Evolutionary conservation across 2,888 invertebrate genomes (phyloP).

Genomic region (Beris morrisii): DNA sequence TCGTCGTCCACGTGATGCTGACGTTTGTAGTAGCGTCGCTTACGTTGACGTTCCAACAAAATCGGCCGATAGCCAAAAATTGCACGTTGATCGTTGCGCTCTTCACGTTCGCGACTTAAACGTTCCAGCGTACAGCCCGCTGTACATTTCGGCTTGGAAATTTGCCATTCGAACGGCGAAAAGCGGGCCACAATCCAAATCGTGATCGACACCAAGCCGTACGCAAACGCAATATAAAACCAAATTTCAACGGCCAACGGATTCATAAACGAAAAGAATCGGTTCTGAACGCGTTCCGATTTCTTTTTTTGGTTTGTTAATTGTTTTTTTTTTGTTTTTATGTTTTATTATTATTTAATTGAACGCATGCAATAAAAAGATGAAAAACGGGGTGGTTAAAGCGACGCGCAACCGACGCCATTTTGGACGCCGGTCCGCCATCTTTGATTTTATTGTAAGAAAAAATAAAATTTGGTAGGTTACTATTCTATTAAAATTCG

Average conservation of each 20-base stretch:
- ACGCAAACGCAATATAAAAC: slow-evolving; percentile 77
- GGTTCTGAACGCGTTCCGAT: slow-evolving; percentile 67
- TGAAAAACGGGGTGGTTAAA: neutral
- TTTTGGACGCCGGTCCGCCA: too few relatives aligned
- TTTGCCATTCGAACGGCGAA: slow-evolving; percentile 79
- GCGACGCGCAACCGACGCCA: too few relatives aligned
- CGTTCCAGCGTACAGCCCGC: slow-evolving; percentile 55
- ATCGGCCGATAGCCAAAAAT: neutral
- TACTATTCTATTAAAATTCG: neutral
- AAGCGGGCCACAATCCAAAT: slow-evolving; percentile 85
- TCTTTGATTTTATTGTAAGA: too few relatives aligned
- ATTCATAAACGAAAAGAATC: slow-evolving; percentile 81
- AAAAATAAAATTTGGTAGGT: neutral
- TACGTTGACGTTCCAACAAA: neutral
- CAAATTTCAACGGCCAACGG: slow-evolving; percentile 84
- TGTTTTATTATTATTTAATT: too few relatives aligned
- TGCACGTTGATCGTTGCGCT: slow-evolving; percentile 31
- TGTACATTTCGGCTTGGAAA: slow-evolving; percentile 60
- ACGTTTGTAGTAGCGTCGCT: neutral
- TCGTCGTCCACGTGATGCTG: neutral
- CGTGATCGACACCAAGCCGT: slow-evolving; percentile 75
- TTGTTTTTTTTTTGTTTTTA: too few relatives aligned
- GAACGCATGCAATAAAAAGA: slow-evolving; percentile 9
- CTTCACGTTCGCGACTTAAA: slow-evolving; percentile 40
- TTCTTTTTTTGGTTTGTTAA: slow-evolving; percentile 43